Evolutionary conservation across 2,797 vertebrate genomes (phyloP), one percentile per base, ranked within the genome.

Genomic region (Coccyzus lansbergi): DNA sequence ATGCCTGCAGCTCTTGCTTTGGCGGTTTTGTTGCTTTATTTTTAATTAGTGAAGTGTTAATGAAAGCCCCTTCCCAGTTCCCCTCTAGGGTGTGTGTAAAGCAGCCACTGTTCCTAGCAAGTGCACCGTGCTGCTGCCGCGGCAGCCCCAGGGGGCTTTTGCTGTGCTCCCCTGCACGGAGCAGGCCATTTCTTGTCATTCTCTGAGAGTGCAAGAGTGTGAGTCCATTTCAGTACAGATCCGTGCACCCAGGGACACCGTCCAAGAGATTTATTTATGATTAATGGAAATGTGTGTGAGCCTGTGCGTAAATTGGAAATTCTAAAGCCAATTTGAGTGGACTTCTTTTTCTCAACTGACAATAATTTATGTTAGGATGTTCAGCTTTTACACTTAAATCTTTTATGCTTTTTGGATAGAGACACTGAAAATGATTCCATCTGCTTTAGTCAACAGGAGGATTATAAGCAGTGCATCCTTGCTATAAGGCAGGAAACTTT

Each of bases 311-410:
- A 34, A 59, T 6, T 68, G 85, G 69, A 64, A 87, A 78, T 34
- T 78, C 40, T 91, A 51, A 87, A 86, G 72, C 64, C 29, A 64
- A 38, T 81, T 53, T 68, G 65, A 80, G 36, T 9, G 56, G 51
- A 48, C 34, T 90, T 62, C 15, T 81, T 75, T 58, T 76, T 63
- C 68, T 92, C 76, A 62, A 0, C 14, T 58, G 58, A 58, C 49
- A 87, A 2, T 64, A 76, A 76, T 44, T 86, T 67, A 31, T n/a
- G 33, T 84, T 55, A 69, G 75, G 40, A 49, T 67, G 26, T 85
- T 70, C 44, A 88, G 25, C 59, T 79, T 92, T 95, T 51, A 62
- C n/a, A 52, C 33, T 69, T 78, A 46, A 70, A 76, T 87, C 34
- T 81, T 81, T 65, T 46, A 52, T 15, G 24, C 29, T 60, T 92